phyloP scores from a whole-genome alignment of 2,888 invertebrate species.

The Chaetogeoica ovagalla region DNA sequence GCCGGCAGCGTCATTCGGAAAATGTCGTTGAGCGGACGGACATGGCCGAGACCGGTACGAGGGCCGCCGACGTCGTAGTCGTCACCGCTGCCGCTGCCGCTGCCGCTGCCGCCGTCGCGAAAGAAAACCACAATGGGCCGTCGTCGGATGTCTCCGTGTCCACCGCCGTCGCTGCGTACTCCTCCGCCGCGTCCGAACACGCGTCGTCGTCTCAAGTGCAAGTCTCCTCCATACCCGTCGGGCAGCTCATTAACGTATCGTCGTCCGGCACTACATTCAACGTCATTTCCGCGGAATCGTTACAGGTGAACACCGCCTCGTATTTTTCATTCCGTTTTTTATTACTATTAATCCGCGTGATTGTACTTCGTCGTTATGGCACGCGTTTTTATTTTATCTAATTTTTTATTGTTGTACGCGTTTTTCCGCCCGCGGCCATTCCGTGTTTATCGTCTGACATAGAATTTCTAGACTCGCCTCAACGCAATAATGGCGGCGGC shows the following conservation, averaged over 20 bases:
- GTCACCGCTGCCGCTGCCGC: conserved; percentile 53
- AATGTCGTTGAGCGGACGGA: conserved; percentile 62
- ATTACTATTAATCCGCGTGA: no score
- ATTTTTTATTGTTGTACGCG: no score
- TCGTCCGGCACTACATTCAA: conserved; percentile 80
- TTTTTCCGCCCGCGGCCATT: no score
- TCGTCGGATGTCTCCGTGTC: conserved; percentile 55
- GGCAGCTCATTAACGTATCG: conserved; percentile 70
- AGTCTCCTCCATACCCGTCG: conserved; percentile 68
- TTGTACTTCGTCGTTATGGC: no score
- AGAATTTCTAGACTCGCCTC: no score
- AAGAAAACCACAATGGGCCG: conserved; percentile 40
- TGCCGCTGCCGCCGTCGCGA: conserved; percentile 13
- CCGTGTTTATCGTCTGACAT: no score
- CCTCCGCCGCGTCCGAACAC: conserved; percentile 59
- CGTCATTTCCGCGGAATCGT: conserved; percentile 81
- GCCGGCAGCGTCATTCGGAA: conserved; percentile 59
- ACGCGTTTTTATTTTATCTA: no score
- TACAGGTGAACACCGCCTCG: conserved; percentile 63
- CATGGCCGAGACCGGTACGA: conserved; percentile 63
- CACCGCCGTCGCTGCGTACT: conserved; percentile 58
- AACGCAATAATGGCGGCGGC: no score
- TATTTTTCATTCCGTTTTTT: neutral
- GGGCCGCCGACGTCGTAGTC: conserved; percentile 60
- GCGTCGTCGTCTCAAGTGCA: conserved; percentile 63